Conservation (phyloP, 2,888 invertebrate genomes). For the Trisateles emortualis region DNA sequence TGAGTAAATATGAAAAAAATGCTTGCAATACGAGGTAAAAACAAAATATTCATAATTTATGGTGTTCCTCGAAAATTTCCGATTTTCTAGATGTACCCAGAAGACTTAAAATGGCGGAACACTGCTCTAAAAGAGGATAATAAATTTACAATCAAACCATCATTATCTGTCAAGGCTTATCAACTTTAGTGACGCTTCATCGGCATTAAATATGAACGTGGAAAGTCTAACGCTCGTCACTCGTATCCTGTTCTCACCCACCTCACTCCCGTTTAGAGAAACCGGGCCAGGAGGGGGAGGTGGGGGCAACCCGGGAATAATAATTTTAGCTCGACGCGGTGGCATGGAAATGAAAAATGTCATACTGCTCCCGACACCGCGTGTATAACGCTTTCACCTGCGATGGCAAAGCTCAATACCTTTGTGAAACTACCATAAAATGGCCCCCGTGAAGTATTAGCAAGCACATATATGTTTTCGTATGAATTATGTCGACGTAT, state of each 20-base stretch:
- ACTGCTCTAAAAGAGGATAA: background rate
- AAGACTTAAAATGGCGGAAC: too few species aligned
- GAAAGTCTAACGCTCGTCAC: conserved; percentile 49
- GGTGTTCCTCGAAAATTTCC: too few species aligned
- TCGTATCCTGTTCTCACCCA: conserved; percentile 48
- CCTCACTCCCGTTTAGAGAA: conserved; percentile 46
- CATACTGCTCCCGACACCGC: conserved; percentile 51
- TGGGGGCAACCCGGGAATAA: conserved; percentile 60
- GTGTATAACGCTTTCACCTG: conserved; percentile 51
- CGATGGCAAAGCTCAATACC: conserved; percentile 46
- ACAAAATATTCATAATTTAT: too few species aligned
- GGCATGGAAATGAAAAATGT: conserved; percentile 71
- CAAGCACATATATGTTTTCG: conserved; percentile 33
- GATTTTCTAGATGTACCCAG: too few species aligned
- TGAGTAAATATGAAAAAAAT: too few species aligned
- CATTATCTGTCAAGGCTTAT: conserved; percentile 21
- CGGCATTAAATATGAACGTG: conserved; percentile 22
- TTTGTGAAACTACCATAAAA: conserved; percentile 47
- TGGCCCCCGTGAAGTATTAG: conserved; percentile 38
- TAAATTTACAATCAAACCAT: conserved; percentile 1
- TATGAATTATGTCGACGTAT: conserved; percentile 33
- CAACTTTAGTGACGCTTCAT: conserved; percentile 22
- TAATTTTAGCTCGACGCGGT: conserved; percentile 67
- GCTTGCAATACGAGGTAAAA: too few species aligned
- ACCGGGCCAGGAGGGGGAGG: conserved; percentile 49